These are phyloP conservation scores for Dendrolimus punctatus DNA, from an alignment of 1,140 invertebrate genomes.

Conservation along the genomic window DNA sequence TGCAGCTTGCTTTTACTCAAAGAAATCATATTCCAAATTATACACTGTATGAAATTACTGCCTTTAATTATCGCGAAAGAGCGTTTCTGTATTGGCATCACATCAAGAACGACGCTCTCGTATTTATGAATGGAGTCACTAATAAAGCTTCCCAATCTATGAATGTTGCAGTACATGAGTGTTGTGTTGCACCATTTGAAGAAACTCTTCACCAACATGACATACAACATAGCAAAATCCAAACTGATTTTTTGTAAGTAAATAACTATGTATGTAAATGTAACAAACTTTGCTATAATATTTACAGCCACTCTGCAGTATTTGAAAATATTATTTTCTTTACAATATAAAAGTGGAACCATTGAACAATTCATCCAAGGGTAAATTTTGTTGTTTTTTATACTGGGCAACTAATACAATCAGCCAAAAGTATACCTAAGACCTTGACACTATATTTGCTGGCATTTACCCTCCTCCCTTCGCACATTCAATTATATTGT, in stretches of 20 bases:
- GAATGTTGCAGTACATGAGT: slow-evolving; percentile 25
- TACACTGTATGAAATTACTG: slow-evolving; percentile 38
- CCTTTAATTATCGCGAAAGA: slow-evolving; percentile 43
- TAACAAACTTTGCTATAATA: too few species aligned
- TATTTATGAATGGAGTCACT: slow-evolving; percentile 47
- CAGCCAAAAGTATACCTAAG: too few species aligned
- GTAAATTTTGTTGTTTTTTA: too few species aligned
- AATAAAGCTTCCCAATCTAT: slow-evolving; percentile 49
- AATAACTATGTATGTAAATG: not conserved
- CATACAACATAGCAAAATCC: slow-evolving; percentile 27
- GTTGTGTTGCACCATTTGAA: slow-evolving; percentile 2
- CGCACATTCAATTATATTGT: too few species aligned
- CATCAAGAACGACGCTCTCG: slow-evolving; percentile 20
- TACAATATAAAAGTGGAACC: too few species aligned
- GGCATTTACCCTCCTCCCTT: too few species aligned
- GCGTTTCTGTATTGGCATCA: slow-evolving; percentile 30
- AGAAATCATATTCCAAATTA: slow-evolving; percentile 18
- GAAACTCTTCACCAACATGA: slow-evolving; percentile 2
- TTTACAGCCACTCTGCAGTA: too few species aligned
- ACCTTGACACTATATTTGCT: too few species aligned
- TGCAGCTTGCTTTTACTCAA: not conserved
- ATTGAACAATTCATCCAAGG: too few species aligned
- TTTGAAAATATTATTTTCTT: too few species aligned
- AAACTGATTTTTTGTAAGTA: slow-evolving; percentile 16
- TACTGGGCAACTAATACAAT: too few species aligned